Percentiles rank a stretch among this genome's conserved stretches.
These are phyloP conservation scores for Parasteatoda tepidariorum DNA, from an alignment of 1,140 invertebrate species.

Conservation along the genomic window DNA sequence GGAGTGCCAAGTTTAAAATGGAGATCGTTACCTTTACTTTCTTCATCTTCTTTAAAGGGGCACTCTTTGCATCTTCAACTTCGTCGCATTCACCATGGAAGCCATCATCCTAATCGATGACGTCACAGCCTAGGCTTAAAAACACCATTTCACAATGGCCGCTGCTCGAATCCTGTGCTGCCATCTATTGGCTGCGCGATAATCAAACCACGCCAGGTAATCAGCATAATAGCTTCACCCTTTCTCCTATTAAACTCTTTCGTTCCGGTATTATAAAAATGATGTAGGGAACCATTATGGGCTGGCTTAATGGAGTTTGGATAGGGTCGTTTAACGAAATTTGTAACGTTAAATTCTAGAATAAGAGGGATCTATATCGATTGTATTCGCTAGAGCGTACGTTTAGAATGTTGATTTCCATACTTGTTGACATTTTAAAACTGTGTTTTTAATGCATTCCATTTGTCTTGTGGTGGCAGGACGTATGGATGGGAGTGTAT, in stretches of 20 bases:
- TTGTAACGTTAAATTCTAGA: slow-evolving; percentile 19
- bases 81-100: slow-evolving; percentile 51
- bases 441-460: slow-evolving; percentile 52
- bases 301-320: not conserved
- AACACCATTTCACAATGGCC: slow-evolving; percentile 47
- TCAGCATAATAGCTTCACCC: slow-evolving; percentile 48
- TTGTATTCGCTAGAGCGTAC: slow-evolving; percentile 18
- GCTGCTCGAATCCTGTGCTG: slow-evolving; percentile 32
- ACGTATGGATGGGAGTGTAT: slow-evolving; percentile 1
- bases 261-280: not conserved
- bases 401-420: slow-evolving; percentile 44
- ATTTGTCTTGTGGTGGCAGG: slow-evolving; percentile 16
- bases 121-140: slow-evolving; percentile 40
- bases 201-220: slow-evolving; percentile 60
- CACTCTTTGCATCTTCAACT: slow-evolving; percentile 54
- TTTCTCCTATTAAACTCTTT: slow-evolving; percentile 35
- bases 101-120: slow-evolving; percentile 56
- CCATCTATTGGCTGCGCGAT: slow-evolving; percentile 49
- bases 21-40: slow-evolving; percentile 59
- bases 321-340: slow-evolving; percentile 4
- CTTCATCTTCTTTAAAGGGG: slow-evolving; percentile 56
- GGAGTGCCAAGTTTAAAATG: slow-evolving; percentile 59
- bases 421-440: slow-evolving; percentile 58
- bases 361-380: slow-evolving; percentile 42
- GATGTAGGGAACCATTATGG: not conserved